Percentiles rank a stretch among this genome's conserved stretches.
Evolutionary conservation across 1,140 invertebrate genomes (phyloP).

Genomic region (Holcopasites calliopsidis): DNA sequence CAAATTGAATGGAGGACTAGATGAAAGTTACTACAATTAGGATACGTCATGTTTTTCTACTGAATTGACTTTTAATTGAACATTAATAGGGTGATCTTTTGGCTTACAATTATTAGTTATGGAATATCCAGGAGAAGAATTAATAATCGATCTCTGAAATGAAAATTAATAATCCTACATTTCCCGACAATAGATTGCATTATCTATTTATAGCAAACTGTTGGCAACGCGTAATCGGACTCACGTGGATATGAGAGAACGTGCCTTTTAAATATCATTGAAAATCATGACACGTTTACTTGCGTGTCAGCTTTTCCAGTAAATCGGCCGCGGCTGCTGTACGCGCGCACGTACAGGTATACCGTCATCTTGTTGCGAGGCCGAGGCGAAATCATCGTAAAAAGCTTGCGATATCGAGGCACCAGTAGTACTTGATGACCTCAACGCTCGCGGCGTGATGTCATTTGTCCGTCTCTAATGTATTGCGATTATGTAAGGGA

Average conservation of each 20-base stretch:
- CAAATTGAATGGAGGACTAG: too few species aligned
- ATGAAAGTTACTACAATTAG: too few species aligned
- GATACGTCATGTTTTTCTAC: too few species aligned
- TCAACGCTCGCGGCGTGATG: conserved; percentile 61
- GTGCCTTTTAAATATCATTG: conserved; percentile 33
- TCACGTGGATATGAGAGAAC: conserved; percentile 5
- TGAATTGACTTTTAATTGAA: too few species aligned
- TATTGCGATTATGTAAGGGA: conserved; percentile 49
- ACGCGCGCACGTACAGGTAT: neutral
- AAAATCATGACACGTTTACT: conserved; percentile 17
- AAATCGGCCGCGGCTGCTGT: conserved; percentile 14
- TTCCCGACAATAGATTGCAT: conserved; percentile 1
- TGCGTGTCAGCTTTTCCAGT: conserved; percentile 29
- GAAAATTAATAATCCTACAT: conserved; percentile 4
- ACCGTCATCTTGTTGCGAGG: conserved; percentile 19
- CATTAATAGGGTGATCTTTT: neutral
- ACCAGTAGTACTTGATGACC: conserved; percentile 51
- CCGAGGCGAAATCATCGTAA: conserved; percentile 45
- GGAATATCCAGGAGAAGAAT: neutral
- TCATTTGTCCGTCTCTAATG: conserved; percentile 57
- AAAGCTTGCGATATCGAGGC: conserved; percentile 46
- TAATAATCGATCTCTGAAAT: neutral
- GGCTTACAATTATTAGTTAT: neutral
- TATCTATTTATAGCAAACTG: conserved; percentile 33
- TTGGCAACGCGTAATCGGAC: conserved; percentile 6